Evolutionary conservation across 2,113 vertebrate species (phyloP).

Genomic region (Capreolus pygargus): DNA sequence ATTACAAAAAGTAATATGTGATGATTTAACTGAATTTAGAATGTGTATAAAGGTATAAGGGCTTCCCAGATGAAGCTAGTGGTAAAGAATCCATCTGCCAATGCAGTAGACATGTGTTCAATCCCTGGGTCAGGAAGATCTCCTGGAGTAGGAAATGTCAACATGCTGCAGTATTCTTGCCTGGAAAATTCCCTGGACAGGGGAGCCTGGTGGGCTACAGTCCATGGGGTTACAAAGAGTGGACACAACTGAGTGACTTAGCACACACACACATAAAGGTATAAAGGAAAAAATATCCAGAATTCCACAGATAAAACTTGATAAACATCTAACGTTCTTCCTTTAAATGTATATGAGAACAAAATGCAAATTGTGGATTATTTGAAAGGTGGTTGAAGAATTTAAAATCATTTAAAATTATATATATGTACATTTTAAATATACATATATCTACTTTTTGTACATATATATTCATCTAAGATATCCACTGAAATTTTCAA

Average conservation of each 20-base stretch:
- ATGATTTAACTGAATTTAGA: conserved; percentile 24
- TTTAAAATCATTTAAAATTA: conserved; percentile 27
- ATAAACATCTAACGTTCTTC: conserved; percentile 30
- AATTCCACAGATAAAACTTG: conserved; percentile 44
- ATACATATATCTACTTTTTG: neutral
- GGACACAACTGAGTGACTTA: neutral
- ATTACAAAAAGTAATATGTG: neutral
- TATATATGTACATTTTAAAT: neutral
- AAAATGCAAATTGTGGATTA: conserved; percentile 30
- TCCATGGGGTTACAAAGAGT: neutral
- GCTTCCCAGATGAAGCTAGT: neutral
- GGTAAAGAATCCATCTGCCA: neutral
- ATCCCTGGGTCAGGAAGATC: neutral
- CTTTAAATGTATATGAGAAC: conserved; percentile 10
- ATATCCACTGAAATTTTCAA: conserved; percentile 34
- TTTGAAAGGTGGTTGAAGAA: neutral
- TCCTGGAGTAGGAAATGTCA: neutral
- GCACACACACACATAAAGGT: neutral
- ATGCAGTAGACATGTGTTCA: neutral
- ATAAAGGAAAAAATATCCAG: neutral
- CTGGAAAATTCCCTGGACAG: neutral
- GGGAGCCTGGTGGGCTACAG: neutral
- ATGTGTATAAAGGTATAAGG: neutral
- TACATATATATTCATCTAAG: conserved; percentile 17
- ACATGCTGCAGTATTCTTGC: neutral